A percentile compares a stretch with the other conserved stretches of the same genome.
These are phyloP conservation scores for Drosophila rubida DNA, from an alignment of 2,888 invertebrate species.

Conservation along the genomic window DNA sequence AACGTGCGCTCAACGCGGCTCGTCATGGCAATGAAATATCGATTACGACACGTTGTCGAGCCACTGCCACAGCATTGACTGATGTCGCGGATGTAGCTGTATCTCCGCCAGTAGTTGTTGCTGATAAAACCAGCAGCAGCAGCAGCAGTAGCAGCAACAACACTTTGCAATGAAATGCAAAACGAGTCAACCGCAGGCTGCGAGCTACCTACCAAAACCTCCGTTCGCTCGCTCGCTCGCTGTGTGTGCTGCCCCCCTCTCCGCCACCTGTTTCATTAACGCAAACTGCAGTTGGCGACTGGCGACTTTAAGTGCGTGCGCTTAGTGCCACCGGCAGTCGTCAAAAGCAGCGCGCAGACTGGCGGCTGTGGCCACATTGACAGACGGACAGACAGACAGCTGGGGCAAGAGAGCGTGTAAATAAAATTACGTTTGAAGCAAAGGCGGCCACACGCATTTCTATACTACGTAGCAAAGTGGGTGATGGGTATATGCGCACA, in stretches of 20 bases:
- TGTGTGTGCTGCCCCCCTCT: not conserved
- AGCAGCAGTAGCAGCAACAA: not conserved
- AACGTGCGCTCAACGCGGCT: constrained; percentile 59
- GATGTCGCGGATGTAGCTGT: constrained; percentile 49
- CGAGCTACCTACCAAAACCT: not conserved
- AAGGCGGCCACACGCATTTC: constrained; percentile 69
- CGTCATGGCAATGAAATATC: constrained; percentile 75
- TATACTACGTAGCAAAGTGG: constrained; percentile 5
- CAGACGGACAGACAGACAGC: constrained; percentile 69
- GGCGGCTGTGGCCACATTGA: constrained; percentile 43
- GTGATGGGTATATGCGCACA: not conserved
- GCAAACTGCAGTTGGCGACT: constrained; percentile 54
- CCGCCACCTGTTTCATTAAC: constrained; percentile 49
- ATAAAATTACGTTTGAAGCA: constrained; percentile 75
- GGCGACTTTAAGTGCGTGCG: constrained; percentile 74
- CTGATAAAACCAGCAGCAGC: constrained; percentile 34
- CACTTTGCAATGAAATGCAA: constrained; percentile 62
- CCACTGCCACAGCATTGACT: constrained; percentile 48
- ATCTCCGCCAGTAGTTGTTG: constrained; percentile 5
- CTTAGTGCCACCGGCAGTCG: constrained; percentile 76
- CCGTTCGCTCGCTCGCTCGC: not conserved
- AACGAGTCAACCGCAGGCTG: constrained; percentile 63
- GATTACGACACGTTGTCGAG: constrained; percentile 71
- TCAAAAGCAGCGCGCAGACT: constrained; percentile 66
- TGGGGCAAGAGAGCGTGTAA: constrained; percentile 68